These are phyloP conservation scores for Argyrosomus regius DNA, from an alignment of 2,797 vertebrate genomes.

Conservation along the genomic window DNA sequence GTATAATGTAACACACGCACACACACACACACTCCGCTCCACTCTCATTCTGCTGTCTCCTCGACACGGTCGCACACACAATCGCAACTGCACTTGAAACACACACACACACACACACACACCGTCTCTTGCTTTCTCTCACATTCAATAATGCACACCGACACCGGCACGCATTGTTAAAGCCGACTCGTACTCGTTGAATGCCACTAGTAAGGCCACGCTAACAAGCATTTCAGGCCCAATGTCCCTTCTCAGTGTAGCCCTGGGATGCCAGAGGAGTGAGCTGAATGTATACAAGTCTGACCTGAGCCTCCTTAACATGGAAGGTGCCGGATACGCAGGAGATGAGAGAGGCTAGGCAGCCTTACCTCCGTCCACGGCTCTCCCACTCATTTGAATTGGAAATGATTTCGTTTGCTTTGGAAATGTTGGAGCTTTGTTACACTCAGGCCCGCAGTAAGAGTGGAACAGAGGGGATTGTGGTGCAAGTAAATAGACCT, in stretches of 20 bases:
- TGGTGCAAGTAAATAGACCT: conserved; percentile 41
- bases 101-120: background rate
- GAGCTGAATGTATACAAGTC: conserved; percentile 71
- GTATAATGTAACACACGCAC: conserved; percentile 68
- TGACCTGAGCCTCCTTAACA: conserved; percentile 60
- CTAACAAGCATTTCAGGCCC: conserved; percentile 73
- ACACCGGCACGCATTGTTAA: conserved; percentile 65
- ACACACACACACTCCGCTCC: conserved; percentile 51
- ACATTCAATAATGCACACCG: conserved; percentile 62
- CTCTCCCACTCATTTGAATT: conserved; percentile 72
- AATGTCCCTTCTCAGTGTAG: conserved; percentile 45
- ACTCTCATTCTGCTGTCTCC: conserved; percentile 21
- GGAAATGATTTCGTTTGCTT: conserved; percentile 70
- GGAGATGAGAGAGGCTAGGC: conserved; percentile 27
- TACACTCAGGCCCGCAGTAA: conserved; percentile 16
- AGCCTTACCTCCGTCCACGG: conserved; percentile 12
- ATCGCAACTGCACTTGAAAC: conserved; percentile 34
- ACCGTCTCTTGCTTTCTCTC: conserved; percentile 11
- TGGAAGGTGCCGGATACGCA: conserved; percentile 41
- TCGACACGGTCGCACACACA: background rate
- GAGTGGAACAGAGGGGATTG: conserved; percentile 14
- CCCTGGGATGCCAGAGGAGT: conserved; percentile 51
- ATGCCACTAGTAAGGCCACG: conserved; percentile 66
- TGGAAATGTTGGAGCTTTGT: conserved; percentile 60
- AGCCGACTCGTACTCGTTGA: conserved; percentile 48